Evolutionary conservation across 2,113 vertebrate genomes (phyloP), one percentile per base, ranked within the genome.

Genomic region (Lamprologus ornatipinnis): DNA sequence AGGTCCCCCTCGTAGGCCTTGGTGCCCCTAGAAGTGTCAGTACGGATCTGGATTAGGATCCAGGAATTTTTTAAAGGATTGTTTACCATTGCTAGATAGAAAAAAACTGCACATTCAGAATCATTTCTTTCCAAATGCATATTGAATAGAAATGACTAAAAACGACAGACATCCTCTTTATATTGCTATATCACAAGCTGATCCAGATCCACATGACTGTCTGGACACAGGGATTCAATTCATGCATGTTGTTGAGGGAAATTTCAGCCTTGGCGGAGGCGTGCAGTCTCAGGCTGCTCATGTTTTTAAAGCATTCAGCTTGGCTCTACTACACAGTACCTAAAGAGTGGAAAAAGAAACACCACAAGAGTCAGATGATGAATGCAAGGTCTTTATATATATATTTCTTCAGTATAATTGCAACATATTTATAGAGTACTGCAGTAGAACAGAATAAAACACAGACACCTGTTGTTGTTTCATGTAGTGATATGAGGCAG

Each of bases 351-450:
- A 81, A 79, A 88, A 91, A 92, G 19, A 87, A 94, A 90, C 14
- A 23, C 89, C 82, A 88, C 83, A 80, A 79, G 81, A 92, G 75
- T 81, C 88, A 88, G 65, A 86, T 89, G 87, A 94, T 92, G 93
- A 95, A 94, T 94, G 94, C 94, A 95, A 93, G 80, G 80, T 92
- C 82, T 94, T 93, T 96, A 96, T 94, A 94, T 95, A 95, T 94
- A 93, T 54, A 95, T 94, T 93, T 95, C 84, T 92, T 95, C 91
- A 96, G 92, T 87, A 94, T 94, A 88, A 92, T 94, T 95, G 88
- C 93, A 93, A 91, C 92, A 95, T 91, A 92, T 90, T 92, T 88
- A 91, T 84, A 91, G 87, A 94, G 88, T 91, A 93, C 85, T 75
- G 86, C 87, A 94, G 88, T 55, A 93, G 88, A 94, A 94, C 60